phyloP scores from a whole-genome alignment of 2,797 vertebrate species.

The Prunella strophiata region DNA sequence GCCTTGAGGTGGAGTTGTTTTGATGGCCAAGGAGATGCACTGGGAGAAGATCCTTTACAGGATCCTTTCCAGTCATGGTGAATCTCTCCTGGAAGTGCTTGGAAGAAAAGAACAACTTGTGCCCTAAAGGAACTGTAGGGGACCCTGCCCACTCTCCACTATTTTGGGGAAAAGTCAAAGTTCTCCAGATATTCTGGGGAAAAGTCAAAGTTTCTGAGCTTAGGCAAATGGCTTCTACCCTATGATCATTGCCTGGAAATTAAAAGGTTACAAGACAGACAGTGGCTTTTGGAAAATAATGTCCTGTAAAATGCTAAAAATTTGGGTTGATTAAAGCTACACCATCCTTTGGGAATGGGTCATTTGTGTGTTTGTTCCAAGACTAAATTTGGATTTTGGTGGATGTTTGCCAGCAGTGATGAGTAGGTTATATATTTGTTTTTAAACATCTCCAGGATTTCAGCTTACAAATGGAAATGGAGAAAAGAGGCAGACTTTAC shows the following conservation, averaged over 20 bases:
- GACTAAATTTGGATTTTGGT: neutral
- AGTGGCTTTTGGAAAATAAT: neutral
- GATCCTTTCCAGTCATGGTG: too few species aligned
- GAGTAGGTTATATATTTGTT: neutral
- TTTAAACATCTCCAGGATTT: slow-evolving; percentile 16
- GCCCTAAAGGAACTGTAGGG: neutral
- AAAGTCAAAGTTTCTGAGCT: neutral
- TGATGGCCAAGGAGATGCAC: neutral
- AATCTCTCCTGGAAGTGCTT: neutral
- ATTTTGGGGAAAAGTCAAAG: neutral
- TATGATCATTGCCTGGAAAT: neutral
- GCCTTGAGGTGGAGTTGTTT: neutral
- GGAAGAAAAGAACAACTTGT: neutral
- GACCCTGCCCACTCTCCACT: neutral
- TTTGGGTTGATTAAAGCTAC: neutral
- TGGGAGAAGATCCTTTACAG: neutral
- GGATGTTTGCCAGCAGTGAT: neutral
- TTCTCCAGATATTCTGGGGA: neutral
- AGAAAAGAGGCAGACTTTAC: neutral
- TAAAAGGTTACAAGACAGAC: neutral
- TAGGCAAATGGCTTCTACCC: neutral
- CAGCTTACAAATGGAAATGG: neutral
- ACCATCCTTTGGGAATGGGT: neutral
- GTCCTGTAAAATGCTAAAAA: neutral
- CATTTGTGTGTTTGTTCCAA: neutral